Evolutionary conservation across 2,888 invertebrate species (phyloP).

Genomic region (Heterodera filipjevi): DNA sequence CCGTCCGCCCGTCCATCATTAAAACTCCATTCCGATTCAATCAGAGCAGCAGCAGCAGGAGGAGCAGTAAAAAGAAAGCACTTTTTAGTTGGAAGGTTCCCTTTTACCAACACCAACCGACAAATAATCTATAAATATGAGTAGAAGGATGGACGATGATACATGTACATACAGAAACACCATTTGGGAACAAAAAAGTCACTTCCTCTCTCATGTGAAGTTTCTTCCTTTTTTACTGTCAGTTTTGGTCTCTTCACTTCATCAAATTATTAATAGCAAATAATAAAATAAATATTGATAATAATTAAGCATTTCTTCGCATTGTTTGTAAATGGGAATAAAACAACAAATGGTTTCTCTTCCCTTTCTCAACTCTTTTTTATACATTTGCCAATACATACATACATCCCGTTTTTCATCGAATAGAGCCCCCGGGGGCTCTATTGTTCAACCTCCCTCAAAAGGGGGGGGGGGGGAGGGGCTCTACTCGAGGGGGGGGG

Average conservation of each 20-base stretch:
- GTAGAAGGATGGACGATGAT: neutral
- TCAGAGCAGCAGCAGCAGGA: neutral
- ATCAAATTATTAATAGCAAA: neutral
- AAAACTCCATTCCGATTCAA: conserved; percentile 10
- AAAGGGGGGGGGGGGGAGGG: no score
- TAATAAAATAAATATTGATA: no score
- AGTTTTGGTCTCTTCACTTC: neutral
- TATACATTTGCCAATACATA: no score
- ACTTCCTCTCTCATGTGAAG: neutral
- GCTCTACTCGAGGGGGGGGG: no score
- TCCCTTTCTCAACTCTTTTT: no score
- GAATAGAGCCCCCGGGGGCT: no score
- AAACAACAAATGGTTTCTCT: no score
- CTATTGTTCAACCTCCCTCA: no score
- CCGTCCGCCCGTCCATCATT: conserved; percentile 11
- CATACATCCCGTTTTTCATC: no score
- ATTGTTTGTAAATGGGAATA: no score
- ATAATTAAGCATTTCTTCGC: no score
- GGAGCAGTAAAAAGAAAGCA: conserved; percentile 10
- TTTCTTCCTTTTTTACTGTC: neutral
- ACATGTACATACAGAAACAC: neutral
- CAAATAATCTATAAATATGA: neutral
- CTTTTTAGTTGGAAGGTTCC: neutral
- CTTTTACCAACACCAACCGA: neutral
- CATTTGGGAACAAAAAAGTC: neutral